Percentiles rank a stretch among this genome's conserved stretches.
Conservation (phyloP, 2,888 invertebrate species). For the Thymelicus lineola region DNA sequence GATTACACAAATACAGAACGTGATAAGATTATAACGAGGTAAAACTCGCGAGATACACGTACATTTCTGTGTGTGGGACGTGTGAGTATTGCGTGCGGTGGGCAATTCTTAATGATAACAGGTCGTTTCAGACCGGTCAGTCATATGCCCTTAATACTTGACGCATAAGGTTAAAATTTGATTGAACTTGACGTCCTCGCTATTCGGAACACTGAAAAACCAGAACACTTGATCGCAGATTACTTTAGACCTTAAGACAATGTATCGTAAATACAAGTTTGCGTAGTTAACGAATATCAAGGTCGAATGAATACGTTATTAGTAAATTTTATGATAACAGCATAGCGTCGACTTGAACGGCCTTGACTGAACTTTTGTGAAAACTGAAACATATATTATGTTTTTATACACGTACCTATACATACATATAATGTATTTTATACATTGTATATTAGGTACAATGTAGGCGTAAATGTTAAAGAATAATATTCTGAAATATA, state of each 20-base stretch:
- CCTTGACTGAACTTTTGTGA: conserved; percentile 42
- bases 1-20: conserved; percentile 12
- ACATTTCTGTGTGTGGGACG: neutral
- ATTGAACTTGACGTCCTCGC: conserved; percentile 16
- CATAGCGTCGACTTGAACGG: conserved; percentile 50
- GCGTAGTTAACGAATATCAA: conserved; percentile 44
- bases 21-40: conserved; percentile 17
- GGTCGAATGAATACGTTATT: conserved; percentile 55
- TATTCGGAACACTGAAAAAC: conserved; percentile 7
- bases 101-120: too few species aligned
- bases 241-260: conserved; percentile 16
- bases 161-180: conserved; percentile 30
- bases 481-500: too few species aligned
- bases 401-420: neutral
- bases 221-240: neutral
- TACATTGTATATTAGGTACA: too few species aligned
- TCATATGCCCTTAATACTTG: neutral
- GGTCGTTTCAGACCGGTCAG: neutral
- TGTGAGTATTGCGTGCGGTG: neutral
- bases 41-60: neutral
- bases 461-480: too few species aligned
- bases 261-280: conserved; percentile 32
- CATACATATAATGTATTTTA: too few species aligned
- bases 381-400: conserved; percentile 22
- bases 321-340: conserved; percentile 63